Conservation (phyloP, 1,140 invertebrate species). For the Mesaphorura yosii region DNA sequence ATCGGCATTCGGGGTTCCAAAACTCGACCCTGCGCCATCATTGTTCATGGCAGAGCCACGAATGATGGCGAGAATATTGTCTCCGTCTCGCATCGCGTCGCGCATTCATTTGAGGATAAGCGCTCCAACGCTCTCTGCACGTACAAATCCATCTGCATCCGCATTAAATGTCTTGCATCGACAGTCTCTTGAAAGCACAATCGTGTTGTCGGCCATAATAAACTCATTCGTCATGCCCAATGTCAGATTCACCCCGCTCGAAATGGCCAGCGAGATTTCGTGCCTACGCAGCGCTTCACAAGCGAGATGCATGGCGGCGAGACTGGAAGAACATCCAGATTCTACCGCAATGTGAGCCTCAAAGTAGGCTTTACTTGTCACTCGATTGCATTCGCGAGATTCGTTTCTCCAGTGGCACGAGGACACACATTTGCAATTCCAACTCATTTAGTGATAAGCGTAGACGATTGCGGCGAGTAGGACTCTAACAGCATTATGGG, state of each 20-base stretch:
- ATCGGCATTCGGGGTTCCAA: conserved; percentile 10
- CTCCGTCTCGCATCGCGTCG: conserved; percentile 9
- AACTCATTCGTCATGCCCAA: not conserved
- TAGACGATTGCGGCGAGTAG: too few relatives aligned
- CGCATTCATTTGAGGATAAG: conserved; percentile 3
- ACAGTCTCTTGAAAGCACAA: conserved; percentile 6
- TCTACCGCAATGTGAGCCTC: too few relatives aligned
- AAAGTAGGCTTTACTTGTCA: too few relatives aligned
- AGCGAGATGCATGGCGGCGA: conserved; percentile 10
- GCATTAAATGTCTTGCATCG: conserved; percentile 2
- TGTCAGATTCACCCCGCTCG: conserved; percentile 12
- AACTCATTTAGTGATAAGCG: too few relatives aligned
- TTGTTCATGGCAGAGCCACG: conserved; percentile 5
- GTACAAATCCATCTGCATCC: conserved; percentile 7
- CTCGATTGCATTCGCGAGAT: too few relatives aligned
- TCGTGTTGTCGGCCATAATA: not conserved
- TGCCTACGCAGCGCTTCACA: conserved; percentile 8
- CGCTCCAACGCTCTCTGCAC: conserved; percentile 9
- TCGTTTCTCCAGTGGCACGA: too few relatives aligned
- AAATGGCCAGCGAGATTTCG: conserved; percentile 12
- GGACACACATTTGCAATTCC: too few relatives aligned
- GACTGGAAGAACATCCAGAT: conserved; percentile 12
- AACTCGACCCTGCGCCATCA: conserved; percentile 3
- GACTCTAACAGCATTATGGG: too few relatives aligned
- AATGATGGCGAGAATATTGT: conserved; percentile 6